Percentiles rank a stretch among this genome's conserved stretches.
Evolutionary conservation across 2,113 vertebrate species (phyloP).

Genomic region (Dolichotis patagonum): DNA sequence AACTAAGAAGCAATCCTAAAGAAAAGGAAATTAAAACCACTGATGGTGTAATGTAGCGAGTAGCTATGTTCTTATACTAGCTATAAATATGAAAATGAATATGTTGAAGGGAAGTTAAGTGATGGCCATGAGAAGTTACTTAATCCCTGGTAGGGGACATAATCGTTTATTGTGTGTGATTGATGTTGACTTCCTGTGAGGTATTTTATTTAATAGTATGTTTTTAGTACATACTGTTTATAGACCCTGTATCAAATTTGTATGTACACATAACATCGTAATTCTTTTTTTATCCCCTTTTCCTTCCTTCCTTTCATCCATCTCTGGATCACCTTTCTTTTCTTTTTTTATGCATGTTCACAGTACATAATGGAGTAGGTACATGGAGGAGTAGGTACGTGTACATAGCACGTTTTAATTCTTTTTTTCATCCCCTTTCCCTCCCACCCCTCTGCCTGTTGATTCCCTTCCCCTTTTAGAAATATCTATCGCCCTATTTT

Average conservation of each 20-base stretch:
- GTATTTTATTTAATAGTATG: background rate
- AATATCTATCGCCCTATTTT: background rate
- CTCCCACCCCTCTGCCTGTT: background rate
- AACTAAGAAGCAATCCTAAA: slow-evolving; percentile 17
- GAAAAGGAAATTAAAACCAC: background rate
- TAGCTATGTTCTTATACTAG: background rate
- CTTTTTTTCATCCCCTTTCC: background rate
- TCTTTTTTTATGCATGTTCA: background rate
- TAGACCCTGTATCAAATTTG: background rate
- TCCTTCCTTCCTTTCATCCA: too few relatives aligned
- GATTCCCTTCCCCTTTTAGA: background rate
- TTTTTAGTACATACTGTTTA: background rate
- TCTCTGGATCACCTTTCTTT: background rate
- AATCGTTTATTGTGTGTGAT: background rate
- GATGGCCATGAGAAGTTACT: background rate
- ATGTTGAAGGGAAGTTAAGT: background rate
- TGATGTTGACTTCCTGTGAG: background rate
- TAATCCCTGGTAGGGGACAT: background rate
- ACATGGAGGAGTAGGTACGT: background rate
- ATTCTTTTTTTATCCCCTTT: background rate
- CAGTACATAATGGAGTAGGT: background rate
- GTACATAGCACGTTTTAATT: background rate
- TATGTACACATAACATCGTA: background rate
- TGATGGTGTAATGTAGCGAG: background rate
- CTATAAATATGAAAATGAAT: background rate